These are phyloP conservation scores for Noctua pronuba DNA, from an alignment of 2,888 invertebrate species.

Conservation along the genomic window DNA sequence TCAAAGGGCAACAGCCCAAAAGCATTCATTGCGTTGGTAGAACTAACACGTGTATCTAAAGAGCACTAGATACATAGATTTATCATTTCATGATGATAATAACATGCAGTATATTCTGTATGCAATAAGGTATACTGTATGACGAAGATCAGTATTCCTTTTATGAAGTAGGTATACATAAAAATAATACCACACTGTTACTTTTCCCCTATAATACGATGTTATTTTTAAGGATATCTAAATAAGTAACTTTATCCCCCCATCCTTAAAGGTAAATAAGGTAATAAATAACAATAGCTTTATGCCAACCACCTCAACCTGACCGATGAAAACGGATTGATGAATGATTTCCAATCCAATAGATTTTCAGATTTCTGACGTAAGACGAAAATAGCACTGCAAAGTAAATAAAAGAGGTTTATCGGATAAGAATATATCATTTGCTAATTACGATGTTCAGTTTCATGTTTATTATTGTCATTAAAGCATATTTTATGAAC, in stretches of 20 bases:
- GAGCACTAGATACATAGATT: slow-evolving; percentile 2
- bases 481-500: slow-evolving; percentile 32
- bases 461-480: slow-evolving; percentile 18
- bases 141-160: neutral
- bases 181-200: neutral
- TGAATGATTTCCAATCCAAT: neutral
- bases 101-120: neutral
- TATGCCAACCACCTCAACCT: neutral
- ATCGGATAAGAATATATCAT: neutral
- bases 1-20: slow-evolving; percentile 22
- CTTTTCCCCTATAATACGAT: neutral
- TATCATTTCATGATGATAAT: neutral
- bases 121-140: neutral
- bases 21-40: slow-evolving; percentile 16
- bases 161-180: neutral
- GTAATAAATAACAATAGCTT: neutral
- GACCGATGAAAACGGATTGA: neutral
- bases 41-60: slow-evolving; percentile 22
- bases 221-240: neutral
- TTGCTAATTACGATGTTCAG: slow-evolving; percentile 14
- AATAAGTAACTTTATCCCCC: neutral
- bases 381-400: neutral
- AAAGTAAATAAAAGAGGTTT: slow-evolving; percentile 21
- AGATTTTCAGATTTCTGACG: slow-evolving; percentile 9
- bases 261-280: slow-evolving; percentile 1